Base-by-base conservation (phyloP, 1,140 invertebrate species). In the Drosophila fuyamai region DNA sequence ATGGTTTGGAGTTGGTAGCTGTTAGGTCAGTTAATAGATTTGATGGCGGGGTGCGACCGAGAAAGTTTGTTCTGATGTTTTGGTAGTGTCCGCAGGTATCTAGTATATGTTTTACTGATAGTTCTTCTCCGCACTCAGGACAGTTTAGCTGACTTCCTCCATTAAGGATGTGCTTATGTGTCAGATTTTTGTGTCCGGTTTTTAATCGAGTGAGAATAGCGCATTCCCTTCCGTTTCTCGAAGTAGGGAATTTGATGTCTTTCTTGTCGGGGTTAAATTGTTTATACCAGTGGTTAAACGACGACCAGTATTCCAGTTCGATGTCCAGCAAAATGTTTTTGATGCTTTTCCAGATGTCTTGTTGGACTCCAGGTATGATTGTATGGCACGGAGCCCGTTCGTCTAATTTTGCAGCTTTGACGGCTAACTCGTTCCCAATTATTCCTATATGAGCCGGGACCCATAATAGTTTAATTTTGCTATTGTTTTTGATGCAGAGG, bases 281-380 rank as follows among this genome's bases (percentile, higher is more conserved):
- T 47, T 47, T 47, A 4, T 47, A 47, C 44, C 44, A 47, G 44
- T 47, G 18, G 38, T 18, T 32, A 6, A 51, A 38, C 4, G 59
- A 35, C 41, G 41, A 43, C 41, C 41, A 43, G 41, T 43, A 14
- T 43, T 43, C 41, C 41, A 43, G 8, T 43, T 43, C 41, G 41
- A 43, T 43, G 12, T 18, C 18, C 18, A 18, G 18, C 18, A 18
- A 2, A 18, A 18, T 18, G 18, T 18, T 18, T 18, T 18, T 18
- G 18, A 18, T 18, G 18, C 2, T 18, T 18, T 18, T 18, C 18
- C 18, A 18, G 18, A 18, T 18, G 35, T 50, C 38, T 1, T 40
- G 38, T 16, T 61, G 8, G 16, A 61, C 58, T 61, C 36, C 58
- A 32, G 36, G 58, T 48, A 61, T 60, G 13, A 50, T 50, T 50